Base-by-base conservation (phyloP, 2,113 vertebrate genomes). In the Microcebus griseorufus region DNA sequence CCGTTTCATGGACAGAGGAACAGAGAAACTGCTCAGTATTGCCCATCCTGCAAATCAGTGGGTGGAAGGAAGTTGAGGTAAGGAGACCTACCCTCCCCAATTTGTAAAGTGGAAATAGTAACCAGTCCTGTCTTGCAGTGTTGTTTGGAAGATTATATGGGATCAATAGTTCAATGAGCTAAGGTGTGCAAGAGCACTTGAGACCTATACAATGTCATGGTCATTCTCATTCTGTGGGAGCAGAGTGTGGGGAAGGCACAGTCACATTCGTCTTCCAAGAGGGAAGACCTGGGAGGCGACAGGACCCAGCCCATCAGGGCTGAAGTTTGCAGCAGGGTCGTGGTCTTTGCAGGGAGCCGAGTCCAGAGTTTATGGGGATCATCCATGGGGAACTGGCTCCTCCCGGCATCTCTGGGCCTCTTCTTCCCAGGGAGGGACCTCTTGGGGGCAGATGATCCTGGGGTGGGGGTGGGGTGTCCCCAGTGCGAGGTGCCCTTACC, bases 401-500 rank as follows among this genome's bases (percentile, higher is more conserved):
- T 80, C 20, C 42, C 4, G 6, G 8, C 8, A 58, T 78, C 29
- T 93, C 73, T 65, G 32, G 51, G 45, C 4, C 25, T 0, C 32
- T 20, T 85, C 62, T 62, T n/a, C 55, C 37, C 42, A 22, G 5
- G 23, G n/a, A 25, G 65, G n/a, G 11, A 22, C 1, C 51, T 25
- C 7, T 34, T 7, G 29, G 60, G 67, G 83, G 60, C 42, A 9
- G 81, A 51, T 32, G 64, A 45, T 11, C 65, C 64, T 64, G 60
- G 25, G 25, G 23, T 1, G 22, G 34, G 17, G 39, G 4, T 22
- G 48, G 53, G 53, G 45, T 53, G 58, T 13, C 27, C 14, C 5
- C 37, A 0, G 0, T 2, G 13, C 3, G 1, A 1, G 27, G 45
- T 0, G 0, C 37, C 34, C 96, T 1, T 97, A 99, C 99, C 99